Evolutionary conservation across 2,888 invertebrate genomes (phyloP).

Genomic region (Nipponacmea schrenckii): DNA sequence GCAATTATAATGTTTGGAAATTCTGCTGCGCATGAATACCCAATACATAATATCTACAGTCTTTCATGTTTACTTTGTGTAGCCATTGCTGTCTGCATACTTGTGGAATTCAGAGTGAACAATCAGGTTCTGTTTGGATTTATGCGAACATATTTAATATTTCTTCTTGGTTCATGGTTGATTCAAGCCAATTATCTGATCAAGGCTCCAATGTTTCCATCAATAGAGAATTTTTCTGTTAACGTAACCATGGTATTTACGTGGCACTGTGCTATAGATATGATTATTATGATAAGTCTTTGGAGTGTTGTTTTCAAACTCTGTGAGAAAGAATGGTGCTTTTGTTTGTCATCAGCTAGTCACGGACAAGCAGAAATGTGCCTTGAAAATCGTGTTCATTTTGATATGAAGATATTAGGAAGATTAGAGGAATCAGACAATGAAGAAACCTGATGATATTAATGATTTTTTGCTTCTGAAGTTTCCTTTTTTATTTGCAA

Average conservation of each 20-base stretch:
- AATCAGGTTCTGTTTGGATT: constrained; percentile 26
- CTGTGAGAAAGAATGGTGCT: constrained; percentile 22
- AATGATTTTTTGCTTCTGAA: too few relatives aligned
- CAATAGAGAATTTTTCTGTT: constrained; percentile 6
- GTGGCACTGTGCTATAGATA: constrained; percentile 31
- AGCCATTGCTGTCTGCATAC: not conserved
- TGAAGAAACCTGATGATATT: too few relatives aligned
- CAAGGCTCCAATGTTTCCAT: constrained; percentile 3
- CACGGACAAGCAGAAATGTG: constrained; percentile 12
- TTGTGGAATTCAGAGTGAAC: constrained; percentile 25
- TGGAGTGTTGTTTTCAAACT: constrained; percentile 31
- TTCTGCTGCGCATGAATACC: not conserved
- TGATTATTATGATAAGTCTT: constrained; percentile 23
- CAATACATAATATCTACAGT: not conserved
- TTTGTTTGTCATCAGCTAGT: constrained; percentile 25
- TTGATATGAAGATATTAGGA: constrained; percentile 33
- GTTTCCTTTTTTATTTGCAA: too few relatives aligned
- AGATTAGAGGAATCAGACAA: constrained; percentile 19
- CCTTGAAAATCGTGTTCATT: constrained; percentile 33
- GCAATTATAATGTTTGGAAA: not conserved
- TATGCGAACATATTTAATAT: constrained; percentile 22
- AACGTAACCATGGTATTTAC: constrained; percentile 28
- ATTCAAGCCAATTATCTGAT: constrained; percentile 24
- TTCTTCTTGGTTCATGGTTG: constrained; percentile 34
- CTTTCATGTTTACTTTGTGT: not conserved